A percentile compares a stretch with the other conserved stretches of the same genome.
These are phyloP conservation scores for Prosopocoilus inquinatus DNA, from an alignment of 2,888 invertebrate species.

Conservation along the genomic window DNA sequence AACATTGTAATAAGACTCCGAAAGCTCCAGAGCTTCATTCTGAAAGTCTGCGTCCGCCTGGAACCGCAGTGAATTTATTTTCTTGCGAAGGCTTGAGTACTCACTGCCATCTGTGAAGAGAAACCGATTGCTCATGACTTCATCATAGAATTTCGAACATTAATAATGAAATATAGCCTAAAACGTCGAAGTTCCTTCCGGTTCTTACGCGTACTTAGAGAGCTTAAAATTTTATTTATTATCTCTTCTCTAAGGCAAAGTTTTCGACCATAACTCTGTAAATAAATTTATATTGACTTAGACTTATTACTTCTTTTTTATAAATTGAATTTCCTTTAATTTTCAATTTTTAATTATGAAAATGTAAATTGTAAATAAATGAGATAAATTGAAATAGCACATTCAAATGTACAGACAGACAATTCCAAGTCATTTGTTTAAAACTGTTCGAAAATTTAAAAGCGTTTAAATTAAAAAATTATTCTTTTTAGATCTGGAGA, in stretches of 20 bases:
- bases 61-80: background rate
- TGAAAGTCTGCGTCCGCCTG: background rate
- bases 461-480: too few species aligned
- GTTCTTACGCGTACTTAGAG: constrained; percentile 9
- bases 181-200: constrained; percentile 19
- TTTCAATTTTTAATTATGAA: too few species aligned
- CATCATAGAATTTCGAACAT: constrained; percentile 7
- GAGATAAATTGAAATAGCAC: too few species aligned
- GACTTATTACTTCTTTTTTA: too few species aligned
- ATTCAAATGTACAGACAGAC: too few species aligned
- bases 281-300: background rate
- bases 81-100: background rate
- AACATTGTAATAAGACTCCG: background rate
- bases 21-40: background rate
- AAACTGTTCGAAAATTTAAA: too few species aligned
- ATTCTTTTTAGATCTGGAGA: too few species aligned
- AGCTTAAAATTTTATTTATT: constrained; percentile 1
- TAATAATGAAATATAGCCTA: constrained; percentile 21
- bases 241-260: background rate
- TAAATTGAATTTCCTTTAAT: too few species aligned
- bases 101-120: background rate
- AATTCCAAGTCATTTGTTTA: too few species aligned
- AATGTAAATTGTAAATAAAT: too few species aligned
- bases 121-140: background rate
- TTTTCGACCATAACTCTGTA: background rate